These are phyloP conservation scores for Lamellibrachia satsuma DNA, from an alignment of 2,888 invertebrate genomes.

Conservation along the genomic window DNA sequence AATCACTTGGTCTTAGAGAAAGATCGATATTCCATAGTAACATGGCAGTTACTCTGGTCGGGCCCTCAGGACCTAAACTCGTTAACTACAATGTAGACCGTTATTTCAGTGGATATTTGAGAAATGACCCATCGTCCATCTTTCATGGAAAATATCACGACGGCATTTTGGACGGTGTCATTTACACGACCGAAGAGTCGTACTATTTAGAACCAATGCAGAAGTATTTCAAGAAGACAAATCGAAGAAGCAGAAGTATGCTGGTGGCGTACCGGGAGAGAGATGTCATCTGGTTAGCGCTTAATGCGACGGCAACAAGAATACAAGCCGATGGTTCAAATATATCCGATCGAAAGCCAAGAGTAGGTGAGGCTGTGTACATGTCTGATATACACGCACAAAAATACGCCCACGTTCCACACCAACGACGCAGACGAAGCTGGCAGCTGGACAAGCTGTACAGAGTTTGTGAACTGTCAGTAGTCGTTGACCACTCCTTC, in stretches of 20 bases:
- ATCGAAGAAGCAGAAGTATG: background rate
- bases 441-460: background rate
- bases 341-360: background rate
- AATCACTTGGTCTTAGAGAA: background rate
- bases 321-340: background rate
- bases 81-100: background rate
- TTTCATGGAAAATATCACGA: background rate
- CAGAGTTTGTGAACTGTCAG: background rate
- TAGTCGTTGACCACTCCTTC: conserved; percentile 23
- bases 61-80: background rate
- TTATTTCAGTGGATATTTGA: conserved; percentile 12
- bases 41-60: background rate
- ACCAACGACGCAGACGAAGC: background rate
- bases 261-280: background rate
- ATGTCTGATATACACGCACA: background rate
- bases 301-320: background rate
- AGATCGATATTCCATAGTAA: background rate
- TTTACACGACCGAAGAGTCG: background rate
- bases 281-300: background rate
- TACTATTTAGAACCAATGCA: conserved; percentile 4
- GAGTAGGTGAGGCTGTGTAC: background rate
- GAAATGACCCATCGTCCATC: background rate
- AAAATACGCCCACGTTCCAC: background rate
- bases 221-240: background rate
- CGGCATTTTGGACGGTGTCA: background rate